Evolutionary conservation across 2,888 invertebrate species (phyloP).

Genomic region (Pristionchus fissidentatus): DNA sequence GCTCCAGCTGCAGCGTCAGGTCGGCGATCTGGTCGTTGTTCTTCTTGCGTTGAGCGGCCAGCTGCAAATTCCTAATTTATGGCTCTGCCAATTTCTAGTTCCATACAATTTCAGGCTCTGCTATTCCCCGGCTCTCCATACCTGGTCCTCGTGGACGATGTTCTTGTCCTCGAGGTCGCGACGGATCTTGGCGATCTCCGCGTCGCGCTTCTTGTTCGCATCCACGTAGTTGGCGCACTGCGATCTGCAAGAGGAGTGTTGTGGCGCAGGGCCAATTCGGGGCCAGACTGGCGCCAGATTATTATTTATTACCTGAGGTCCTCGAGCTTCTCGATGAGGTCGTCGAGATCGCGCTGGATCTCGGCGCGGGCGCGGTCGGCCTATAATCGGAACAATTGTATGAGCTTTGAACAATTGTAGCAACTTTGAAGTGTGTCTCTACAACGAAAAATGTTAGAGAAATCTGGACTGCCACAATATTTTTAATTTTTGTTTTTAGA

Average conservation of each 20-base stretch:
- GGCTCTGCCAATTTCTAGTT: background rate
- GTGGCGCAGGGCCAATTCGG: background rate
- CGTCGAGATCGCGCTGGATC: constrained; percentile 95
- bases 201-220: constrained; percentile 99
- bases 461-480: too few species aligned
- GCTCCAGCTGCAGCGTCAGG: constrained; percentile 99
- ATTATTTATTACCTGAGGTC: constrained; percentile 64
- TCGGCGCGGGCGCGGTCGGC: constrained; percentile 98
- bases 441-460: too few species aligned
- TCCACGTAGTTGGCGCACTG: constrained; percentile 80
- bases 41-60: constrained; percentile 98
- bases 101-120: too few species aligned
- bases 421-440: too few species aligned
- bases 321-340: constrained; percentile 95
- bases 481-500: too few species aligned
- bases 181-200: constrained; percentile 97
- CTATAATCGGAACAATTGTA: too few species aligned
- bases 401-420: too few species aligned
- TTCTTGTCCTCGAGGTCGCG: constrained; percentile 95
- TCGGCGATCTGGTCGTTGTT: constrained; percentile 99
- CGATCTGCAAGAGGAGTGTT: background rate
- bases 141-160: constrained; percentile 89
- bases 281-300: background rate
- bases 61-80: constrained; percentile 78
- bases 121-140: background rate